Evolutionary conservation across 2,888 invertebrate genomes (phyloP).

Genomic region (Plebejus melissa): DNA sequence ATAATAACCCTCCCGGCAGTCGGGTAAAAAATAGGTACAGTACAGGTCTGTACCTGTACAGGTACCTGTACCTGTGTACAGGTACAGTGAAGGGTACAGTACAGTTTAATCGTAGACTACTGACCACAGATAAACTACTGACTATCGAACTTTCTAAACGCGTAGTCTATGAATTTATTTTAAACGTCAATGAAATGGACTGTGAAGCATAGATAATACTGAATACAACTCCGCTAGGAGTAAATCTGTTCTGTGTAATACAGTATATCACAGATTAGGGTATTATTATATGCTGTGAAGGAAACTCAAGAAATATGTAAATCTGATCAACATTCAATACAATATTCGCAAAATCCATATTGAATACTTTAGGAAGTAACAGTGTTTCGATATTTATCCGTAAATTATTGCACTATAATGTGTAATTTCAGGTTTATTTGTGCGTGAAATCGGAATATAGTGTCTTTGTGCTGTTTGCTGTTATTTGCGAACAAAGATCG

Average conservation of each 20-base stretch:
- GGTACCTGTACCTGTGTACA: too few species aligned
- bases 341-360: conserved; percentile 2
- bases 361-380: not conserved
- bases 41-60: too few species aligned
- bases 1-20: too few species aligned
- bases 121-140: too few species aligned
- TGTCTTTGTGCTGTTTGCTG: conserved; percentile 3
- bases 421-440: not conserved
- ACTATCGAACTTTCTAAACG: not conserved
- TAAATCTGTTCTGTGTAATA: too few species aligned
- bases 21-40: too few species aligned
- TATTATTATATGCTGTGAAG: not conserved
- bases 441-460: not conserved
- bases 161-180: not conserved
- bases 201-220: too few species aligned
- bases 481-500: conserved; percentile 52
- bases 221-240: too few species aligned
- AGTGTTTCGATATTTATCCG: not conserved
- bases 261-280: too few species aligned
- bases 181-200: conserved; percentile 11
- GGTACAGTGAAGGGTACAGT: too few species aligned
- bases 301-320: conserved; percentile 8
- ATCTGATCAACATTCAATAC: conserved; percentile 4
- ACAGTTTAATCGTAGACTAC: too few species aligned
- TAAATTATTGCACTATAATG: conserved; percentile 1